Evolutionary conservation across 2,113 vertebrate species (phyloP).

Genomic region (Anhinga anhinga): DNA sequence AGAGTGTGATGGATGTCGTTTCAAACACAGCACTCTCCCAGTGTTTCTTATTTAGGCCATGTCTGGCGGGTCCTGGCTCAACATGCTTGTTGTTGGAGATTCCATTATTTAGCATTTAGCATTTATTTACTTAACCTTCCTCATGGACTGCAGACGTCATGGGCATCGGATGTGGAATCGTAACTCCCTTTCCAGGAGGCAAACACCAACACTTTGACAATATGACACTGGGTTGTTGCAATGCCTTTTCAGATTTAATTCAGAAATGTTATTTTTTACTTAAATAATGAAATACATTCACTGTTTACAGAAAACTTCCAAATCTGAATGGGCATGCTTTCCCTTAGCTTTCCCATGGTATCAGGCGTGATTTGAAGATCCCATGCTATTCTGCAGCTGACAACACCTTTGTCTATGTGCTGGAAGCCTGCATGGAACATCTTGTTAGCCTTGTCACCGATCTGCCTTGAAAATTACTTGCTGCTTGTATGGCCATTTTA

Average conservation of each 20-base stretch:
- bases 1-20: not conserved
- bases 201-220: not conserved
- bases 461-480: not conserved
- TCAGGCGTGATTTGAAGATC: not conserved
- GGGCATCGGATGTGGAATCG: not conserved
- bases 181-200: not conserved
- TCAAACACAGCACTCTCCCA: not conserved
- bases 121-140: not conserved
- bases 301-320: not conserved
- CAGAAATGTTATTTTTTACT: not conserved
- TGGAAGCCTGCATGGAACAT: not conserved
- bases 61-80: not conserved
- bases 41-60: not conserved
- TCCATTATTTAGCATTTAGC: not conserved
- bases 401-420: not conserved
- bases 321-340: not conserved
- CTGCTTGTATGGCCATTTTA: not conserved
- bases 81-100: not conserved
- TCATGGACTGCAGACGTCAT: not conserved
- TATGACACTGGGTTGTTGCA: not conserved
- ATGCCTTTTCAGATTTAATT: not conserved
- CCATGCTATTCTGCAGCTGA: not conserved
- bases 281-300: not conserved
- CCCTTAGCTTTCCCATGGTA: not conserved
- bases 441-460: not conserved